Evolutionary conservation across 1,140 invertebrate genomes (phyloP).

Genomic region (Tetramorium alpestre): DNA sequence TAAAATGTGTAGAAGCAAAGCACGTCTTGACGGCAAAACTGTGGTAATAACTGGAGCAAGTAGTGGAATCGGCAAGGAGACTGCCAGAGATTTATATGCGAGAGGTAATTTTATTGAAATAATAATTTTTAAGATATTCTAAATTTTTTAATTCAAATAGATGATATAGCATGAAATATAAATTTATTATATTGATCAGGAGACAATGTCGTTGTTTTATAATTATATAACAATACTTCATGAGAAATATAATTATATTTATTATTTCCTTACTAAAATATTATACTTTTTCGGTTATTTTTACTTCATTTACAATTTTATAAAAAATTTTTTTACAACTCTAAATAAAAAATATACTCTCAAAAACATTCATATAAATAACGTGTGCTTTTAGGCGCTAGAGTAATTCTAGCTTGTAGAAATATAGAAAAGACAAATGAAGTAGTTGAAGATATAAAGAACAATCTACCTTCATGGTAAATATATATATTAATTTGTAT

Average conservation of each 20-base stretch:
- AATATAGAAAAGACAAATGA: conserved; percentile 85
- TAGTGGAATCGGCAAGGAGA: conserved; percentile 95
- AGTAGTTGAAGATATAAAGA: conserved; percentile 83
- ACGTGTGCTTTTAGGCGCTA: conserved; percentile 80
- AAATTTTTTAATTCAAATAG: background rate
- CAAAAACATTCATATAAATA: background rate
- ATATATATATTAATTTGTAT: background rate
- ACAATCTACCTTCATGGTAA: conserved; percentile 61
- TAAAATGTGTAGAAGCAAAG: conserved; percentile 1
- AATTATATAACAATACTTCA: too few relatives aligned
- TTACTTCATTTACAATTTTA: too few relatives aligned
- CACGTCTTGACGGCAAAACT: conserved; percentile 3
- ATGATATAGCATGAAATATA: background rate
- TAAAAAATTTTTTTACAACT: too few relatives aligned
- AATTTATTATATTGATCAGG: background rate
- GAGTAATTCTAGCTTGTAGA: conserved; percentile 88
- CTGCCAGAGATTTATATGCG: conserved; percentile 91
- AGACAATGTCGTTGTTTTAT: too few relatives aligned
- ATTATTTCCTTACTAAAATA: too few relatives aligned
- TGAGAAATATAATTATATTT: too few relatives aligned
- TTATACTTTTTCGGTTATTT: too few relatives aligned
- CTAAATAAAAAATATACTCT: too few relatives aligned
- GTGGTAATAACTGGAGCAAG: conserved; percentile 93
- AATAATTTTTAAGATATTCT: background rate
- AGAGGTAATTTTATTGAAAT: conserved; percentile 85